Conservation (phyloP, 2,797 vertebrate species). For the Poeciliopsis paucimaculata region DNA sequence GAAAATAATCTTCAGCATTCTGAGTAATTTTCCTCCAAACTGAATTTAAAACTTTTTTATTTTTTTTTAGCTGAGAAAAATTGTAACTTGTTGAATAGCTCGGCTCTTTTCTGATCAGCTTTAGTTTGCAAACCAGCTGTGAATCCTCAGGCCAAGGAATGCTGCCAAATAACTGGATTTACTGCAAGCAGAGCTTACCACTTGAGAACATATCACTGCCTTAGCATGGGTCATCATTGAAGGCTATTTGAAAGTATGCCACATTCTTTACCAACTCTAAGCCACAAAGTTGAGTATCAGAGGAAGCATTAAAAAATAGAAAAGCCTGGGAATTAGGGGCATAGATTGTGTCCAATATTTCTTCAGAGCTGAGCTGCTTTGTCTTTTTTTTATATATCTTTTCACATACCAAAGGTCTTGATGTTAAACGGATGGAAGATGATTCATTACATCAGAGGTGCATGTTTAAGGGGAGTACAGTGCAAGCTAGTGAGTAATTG, state of each 20-base stretch:
- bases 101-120: slow-evolving; percentile 47
- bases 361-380: slow-evolving; percentile 35
- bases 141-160: slow-evolving; percentile 39
- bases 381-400: neutral
- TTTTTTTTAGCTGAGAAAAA: slow-evolving; percentile 2
- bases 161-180: slow-evolving; percentile 71
- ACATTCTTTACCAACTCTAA: slow-evolving; percentile 47
- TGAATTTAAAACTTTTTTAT: neutral
- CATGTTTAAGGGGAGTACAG: slow-evolving; percentile 64
- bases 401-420: slow-evolving; percentile 29
- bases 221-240: slow-evolving; percentile 46
- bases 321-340: slow-evolving; percentile 11
- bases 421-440: slow-evolving; percentile 47
- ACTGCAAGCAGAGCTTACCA: slow-evolving; percentile 47
- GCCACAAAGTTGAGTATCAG: slow-evolving; percentile 26
- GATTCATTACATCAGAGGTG: slow-evolving; percentile 25
- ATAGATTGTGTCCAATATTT: slow-evolving; percentile 33
- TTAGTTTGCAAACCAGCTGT: slow-evolving; percentile 37
- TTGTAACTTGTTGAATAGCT: slow-evolving; percentile 41
- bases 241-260: slow-evolving; percentile 61
- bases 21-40: no score
- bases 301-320: slow-evolving; percentile 24
- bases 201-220: slow-evolving; percentile 61
- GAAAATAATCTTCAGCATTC: neutral
- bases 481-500: slow-evolving; percentile 54